phyloP scores from a whole-genome alignment of 2,113 vertebrate species.

The Talpa occidentalis region DNA sequence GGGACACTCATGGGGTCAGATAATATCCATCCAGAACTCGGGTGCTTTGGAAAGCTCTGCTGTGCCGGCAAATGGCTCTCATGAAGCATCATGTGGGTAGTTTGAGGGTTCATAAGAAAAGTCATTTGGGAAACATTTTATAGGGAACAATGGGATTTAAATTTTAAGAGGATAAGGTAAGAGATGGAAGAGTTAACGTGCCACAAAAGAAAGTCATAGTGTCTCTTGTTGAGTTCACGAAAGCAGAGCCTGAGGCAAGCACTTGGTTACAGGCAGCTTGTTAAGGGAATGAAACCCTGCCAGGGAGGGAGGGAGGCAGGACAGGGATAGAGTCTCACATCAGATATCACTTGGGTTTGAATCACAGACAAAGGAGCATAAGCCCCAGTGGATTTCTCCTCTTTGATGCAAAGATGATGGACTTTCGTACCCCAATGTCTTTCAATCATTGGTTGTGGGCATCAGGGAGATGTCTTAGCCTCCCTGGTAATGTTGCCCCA shows the following conservation, averaged over 20 bases:
- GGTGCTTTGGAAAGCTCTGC: too few species aligned
- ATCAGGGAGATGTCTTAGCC: not conserved
- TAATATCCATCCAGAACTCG: not conserved
- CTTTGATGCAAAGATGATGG: rapidly evolving
- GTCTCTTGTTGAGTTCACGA: rapidly evolving
- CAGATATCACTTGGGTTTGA: not conserved
- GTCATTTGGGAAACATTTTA: not conserved
- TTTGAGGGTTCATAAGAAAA: not conserved
- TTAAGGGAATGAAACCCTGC: not conserved
- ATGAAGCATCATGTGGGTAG: rapidly evolving
- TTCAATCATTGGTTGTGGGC: too few species aligned
- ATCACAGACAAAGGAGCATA: not conserved
- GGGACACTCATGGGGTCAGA: slow-evolving; percentile 62
- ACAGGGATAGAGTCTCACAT: rapidly evolving
- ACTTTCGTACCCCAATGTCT: rapidly evolving
- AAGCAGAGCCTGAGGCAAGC: not conserved
- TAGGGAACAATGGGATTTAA: not conserved
- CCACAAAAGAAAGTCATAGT: not conserved
- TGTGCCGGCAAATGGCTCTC: rapidly evolving
- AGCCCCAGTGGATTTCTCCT: not conserved
- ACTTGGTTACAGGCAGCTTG: too few species aligned
- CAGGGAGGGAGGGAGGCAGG: not conserved
- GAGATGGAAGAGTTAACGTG: not conserved
- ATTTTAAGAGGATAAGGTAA: not conserved
- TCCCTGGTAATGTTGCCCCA: not conserved